Percentiles rank a stretch among this genome's conserved stretches.
These are phyloP conservation scores for Ctenochaetus hawaiiensis DNA, from an alignment of 2,797 vertebrate species.

Conservation along the genomic window DNA sequence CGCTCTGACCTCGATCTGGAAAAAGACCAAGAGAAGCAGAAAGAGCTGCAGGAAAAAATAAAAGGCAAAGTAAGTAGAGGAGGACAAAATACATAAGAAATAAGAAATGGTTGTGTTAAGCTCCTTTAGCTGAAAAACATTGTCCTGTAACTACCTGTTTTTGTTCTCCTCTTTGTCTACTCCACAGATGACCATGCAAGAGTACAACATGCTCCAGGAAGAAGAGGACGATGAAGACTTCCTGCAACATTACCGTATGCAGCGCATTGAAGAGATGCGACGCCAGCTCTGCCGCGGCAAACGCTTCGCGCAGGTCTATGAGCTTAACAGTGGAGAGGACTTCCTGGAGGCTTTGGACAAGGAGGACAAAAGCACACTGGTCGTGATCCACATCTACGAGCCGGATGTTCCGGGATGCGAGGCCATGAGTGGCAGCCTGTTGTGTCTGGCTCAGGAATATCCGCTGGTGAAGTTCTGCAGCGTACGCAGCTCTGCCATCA, in stretches of 20 bases:
- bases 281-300: slow-evolving; percentile 91
- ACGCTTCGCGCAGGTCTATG: slow-evolving; percentile 91
- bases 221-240: slow-evolving; percentile 93
- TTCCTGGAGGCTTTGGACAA: slow-evolving; percentile 95
- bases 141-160: background rate
- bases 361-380: slow-evolving; percentile 91
- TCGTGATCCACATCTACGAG: slow-evolving; percentile 97
- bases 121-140: background rate
- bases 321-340: slow-evolving; percentile 91
- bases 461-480: slow-evolving; percentile 95
- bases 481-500: slow-evolving; percentile 93
- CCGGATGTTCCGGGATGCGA: slow-evolving; percentile 90
- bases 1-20: slow-evolving; percentile 93
- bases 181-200: slow-evolving; percentile 91
- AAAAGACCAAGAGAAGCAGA: slow-evolving; percentile 90
- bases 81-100: background rate
- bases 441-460: slow-evolving; percentile 95
- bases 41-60: slow-evolving; percentile 93
- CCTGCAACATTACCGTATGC: slow-evolving; percentile 94
- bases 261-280: slow-evolving; percentile 97
- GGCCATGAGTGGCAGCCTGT: slow-evolving; percentile 93
- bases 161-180: background rate
- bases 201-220: slow-evolving; percentile 89
- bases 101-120: background rate
- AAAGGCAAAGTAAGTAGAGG: slow-evolving; percentile 90